Percentiles rank a stretch among this genome's conserved stretches.
Evolutionary conservation across 2,113 vertebrate species (phyloP).

Genomic region (Xenus cinereus): DNA sequence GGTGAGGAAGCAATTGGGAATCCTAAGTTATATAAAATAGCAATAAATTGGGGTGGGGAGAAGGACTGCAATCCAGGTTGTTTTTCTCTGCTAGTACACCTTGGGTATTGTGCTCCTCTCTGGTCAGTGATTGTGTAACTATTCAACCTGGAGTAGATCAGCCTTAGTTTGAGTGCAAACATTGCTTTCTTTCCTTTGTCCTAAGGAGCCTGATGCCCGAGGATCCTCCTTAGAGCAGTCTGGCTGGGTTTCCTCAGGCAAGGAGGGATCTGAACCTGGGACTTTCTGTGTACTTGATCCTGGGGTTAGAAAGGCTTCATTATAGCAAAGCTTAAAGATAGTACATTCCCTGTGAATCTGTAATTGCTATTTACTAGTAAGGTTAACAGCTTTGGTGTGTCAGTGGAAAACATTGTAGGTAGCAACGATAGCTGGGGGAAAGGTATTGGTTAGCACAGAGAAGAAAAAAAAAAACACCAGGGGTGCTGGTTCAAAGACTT

Average conservation of each 20-base stretch:
- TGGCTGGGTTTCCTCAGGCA: neutral
- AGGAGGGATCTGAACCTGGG: neutral
- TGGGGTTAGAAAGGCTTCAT: neutral
- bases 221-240: neutral
- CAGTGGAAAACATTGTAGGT: neutral
- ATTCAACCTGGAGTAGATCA: rapidly evolving
- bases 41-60: neutral
- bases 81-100: neutral
- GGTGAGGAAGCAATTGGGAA: neutral
- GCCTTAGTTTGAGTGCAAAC: neutral
- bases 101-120: neutral
- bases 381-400: neutral
- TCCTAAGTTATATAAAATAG: neutral
- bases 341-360: rapidly evolving
- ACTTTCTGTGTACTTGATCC: neutral
- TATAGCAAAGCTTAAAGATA: neutral
- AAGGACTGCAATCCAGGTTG: neutral
- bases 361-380: neutral
- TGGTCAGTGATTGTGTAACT: neutral
- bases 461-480: neutral
- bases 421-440: neutral
- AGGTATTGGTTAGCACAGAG: neutral
- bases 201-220: neutral
- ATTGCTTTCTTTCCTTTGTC: neutral
- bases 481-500: neutral